These are phyloP conservation scores for Mya arenaria DNA, from an alignment of 1,140 invertebrate genomes.

Conservation along the genomic window DNA sequence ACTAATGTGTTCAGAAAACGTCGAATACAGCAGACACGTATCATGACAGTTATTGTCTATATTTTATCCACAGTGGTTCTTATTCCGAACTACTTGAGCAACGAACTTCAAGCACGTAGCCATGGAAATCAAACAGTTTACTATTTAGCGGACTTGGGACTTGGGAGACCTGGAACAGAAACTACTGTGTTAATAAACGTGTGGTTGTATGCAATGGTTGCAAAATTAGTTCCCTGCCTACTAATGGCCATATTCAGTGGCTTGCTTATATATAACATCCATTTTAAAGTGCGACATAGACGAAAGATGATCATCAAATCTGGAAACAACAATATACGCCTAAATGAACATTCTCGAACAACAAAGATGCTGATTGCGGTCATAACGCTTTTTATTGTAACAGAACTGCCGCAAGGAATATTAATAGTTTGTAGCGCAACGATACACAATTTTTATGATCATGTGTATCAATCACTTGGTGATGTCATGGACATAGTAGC, in stretches of 20 bases:
- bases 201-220: conserved; percentile 78
- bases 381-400: conserved; percentile 91
- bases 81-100: conserved; percentile 86
- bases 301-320: conserved; percentile 76
- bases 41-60: conserved; percentile 88
- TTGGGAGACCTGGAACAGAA: conserved; percentile 83
- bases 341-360: conserved; percentile 90
- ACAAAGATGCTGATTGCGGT: conserved; percentile 95
- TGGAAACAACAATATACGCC: conserved; percentile 69
- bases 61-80: conserved; percentile 88
- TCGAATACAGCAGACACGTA: conserved; percentile 85
- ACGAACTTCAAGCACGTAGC: conserved; percentile 62
- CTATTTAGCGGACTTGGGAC: conserved; percentile 81
- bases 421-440: conserved; percentile 79
- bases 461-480: conserved; percentile 85
- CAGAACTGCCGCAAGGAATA: conserved; percentile 89
- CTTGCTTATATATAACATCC: conserved; percentile 84
- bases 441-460: conserved; percentile 74
- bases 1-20: conserved; percentile 83
- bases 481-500: conserved; percentile 97
- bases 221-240: conserved; percentile 81
- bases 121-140: conserved; percentile 65
- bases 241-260: conserved; percentile 81
- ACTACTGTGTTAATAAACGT: conserved; percentile 79
- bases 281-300: conserved; percentile 79